Conservation (phyloP, 2,797 vertebrate genomes). For the Labeo calbasu region DNA sequence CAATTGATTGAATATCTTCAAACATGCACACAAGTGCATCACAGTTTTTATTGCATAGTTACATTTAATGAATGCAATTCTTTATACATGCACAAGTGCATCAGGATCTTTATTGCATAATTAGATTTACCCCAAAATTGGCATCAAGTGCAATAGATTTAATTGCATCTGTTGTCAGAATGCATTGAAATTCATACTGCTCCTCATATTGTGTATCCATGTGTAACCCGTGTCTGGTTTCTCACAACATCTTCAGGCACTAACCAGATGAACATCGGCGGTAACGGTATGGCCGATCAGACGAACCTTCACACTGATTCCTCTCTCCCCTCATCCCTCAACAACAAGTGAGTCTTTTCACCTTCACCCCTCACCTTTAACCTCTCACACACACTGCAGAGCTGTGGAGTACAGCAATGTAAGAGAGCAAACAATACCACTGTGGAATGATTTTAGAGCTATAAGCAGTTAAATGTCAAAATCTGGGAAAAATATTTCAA, state of each 20-base stretch:
- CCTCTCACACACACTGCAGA: slow-evolving; percentile 10
- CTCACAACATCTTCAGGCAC: slow-evolving; percentile 76
- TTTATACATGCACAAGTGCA: background rate
- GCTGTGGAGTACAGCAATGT: background rate
- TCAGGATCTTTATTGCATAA: background rate
- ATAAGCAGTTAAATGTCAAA: background rate
- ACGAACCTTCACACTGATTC: slow-evolving; percentile 88
- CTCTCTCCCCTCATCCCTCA: slow-evolving; percentile 88
- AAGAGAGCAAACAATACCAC: background rate
- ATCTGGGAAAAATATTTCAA: background rate
- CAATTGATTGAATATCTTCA: background rate
- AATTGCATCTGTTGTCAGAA: background rate
- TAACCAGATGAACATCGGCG: slow-evolving; percentile 89
- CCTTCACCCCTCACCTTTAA: slow-evolving; percentile 44
- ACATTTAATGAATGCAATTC: background rate
- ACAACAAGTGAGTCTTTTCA: slow-evolving; percentile 85
- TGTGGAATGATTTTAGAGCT: background rate
- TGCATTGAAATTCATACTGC: background rate
- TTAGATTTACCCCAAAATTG: background rate
- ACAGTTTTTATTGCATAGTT: background rate
- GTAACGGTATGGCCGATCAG: slow-evolving; percentile 88
- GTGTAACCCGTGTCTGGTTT: slow-evolving; percentile 44
- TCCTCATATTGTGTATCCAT: background rate
- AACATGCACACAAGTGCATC: background rate
- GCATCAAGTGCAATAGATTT: background rate